Evolutionary conservation across 2,113 vertebrate species (phyloP).

Genomic region (Chrysochloris asiatica): DNA sequence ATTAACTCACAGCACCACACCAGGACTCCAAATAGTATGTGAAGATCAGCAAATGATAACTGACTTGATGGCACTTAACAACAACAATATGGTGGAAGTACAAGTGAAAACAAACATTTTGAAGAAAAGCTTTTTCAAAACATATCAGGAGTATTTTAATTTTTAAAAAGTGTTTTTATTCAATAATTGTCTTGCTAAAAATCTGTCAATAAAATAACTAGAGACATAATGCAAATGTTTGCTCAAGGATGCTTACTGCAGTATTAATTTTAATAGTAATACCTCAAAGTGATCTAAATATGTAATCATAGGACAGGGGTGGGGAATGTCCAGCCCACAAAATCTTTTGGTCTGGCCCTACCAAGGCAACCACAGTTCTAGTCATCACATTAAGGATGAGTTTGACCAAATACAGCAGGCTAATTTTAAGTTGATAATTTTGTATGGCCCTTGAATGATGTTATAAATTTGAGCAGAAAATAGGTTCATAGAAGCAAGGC

Average conservation of each 20-base stretch:
- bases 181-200: not conserved
- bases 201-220: conserved; percentile 19
- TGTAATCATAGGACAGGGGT: not conserved
- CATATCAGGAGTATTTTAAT: not conserved
- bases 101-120: not conserved
- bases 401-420: no score
- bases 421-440: no score
- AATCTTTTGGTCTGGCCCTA: no score
- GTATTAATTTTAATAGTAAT: conserved; percentile 5
- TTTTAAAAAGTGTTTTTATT: not conserved
- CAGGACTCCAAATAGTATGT: no score
- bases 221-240: not conserved
- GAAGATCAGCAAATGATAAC: no score
- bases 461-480: no score
- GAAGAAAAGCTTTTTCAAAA: not conserved
- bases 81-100: not conserved
- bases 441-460: no score
- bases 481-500: no score
- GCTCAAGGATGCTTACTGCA: not conserved
- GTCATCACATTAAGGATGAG: no score
- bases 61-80: no score
- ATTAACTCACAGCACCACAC: no score
- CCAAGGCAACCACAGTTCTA: no score
- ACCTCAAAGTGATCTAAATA: conserved; percentile 4
- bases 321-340: not conserved